Evolutionary conservation across 2,888 invertebrate species (phyloP).

Genomic region (Orchesellides sinensis): DNA sequence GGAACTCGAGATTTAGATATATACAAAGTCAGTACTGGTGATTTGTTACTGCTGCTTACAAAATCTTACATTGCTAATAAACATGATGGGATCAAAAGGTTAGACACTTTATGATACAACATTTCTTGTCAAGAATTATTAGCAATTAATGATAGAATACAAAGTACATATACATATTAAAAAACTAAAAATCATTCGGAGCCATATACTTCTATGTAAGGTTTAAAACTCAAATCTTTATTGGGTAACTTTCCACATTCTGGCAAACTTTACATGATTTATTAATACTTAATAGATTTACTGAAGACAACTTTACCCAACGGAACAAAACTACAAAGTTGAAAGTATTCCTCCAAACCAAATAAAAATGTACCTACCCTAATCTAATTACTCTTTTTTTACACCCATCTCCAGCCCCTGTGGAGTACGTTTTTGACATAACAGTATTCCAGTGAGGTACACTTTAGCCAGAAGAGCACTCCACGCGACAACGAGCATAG

Average conservation of each 20-base stretch:
- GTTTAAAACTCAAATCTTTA: neutral
- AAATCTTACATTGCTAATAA: too few species aligned
- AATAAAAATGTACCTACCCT: too few species aligned
- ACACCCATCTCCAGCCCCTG: neutral
- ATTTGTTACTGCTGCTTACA: neutral
- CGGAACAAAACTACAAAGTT: too few species aligned
- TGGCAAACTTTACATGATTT: neutral
- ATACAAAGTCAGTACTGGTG: neutral
- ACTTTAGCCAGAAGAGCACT: neutral
- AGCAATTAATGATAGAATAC: neutral
- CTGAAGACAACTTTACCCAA: neutral
- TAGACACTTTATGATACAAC: neutral
- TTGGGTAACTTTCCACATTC: neutral
- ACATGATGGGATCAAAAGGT: slow-evolving; percentile 16
- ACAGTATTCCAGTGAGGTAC: neutral
- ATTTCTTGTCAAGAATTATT: neutral
- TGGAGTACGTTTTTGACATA: neutral
- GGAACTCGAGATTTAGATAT: neutral
- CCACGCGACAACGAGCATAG: neutral
- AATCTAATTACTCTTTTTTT: too few species aligned
- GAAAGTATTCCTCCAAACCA: too few species aligned
- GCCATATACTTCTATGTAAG: neutral
- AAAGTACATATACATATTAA: too few species aligned
- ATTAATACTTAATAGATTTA: too few species aligned
- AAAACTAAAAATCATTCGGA: too few species aligned